Evolutionary conservation across 2,113 vertebrate species (phyloP).

Genomic region (Amphiprion ocellaris): DNA sequence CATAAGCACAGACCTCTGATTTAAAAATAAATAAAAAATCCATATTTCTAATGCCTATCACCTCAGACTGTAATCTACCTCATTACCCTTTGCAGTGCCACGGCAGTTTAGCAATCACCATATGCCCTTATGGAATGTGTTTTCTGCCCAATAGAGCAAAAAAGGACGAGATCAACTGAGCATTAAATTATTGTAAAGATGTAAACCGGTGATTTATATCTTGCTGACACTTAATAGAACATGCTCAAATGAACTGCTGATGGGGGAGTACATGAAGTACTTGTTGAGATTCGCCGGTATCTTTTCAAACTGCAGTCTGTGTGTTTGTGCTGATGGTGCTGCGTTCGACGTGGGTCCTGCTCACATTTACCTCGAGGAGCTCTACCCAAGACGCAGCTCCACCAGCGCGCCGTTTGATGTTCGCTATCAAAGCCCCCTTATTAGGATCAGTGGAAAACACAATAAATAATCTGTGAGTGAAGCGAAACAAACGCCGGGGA

Average conservation of each 20-base stretch:
- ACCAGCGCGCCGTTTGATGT: conserved; percentile 65
- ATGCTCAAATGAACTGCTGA: conserved; percentile 24
- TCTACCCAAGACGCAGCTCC: conserved; percentile 42
- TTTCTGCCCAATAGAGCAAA: conserved; percentile 62
- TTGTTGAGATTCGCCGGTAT: conserved; percentile 35
- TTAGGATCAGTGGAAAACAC: conserved; percentile 62
- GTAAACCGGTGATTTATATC: conserved; percentile 62
- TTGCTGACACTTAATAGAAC: conserved; percentile 42
- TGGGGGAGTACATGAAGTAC: conserved; percentile 25
- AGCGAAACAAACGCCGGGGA: conserved; percentile 26
- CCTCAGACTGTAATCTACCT: conserved; percentile 58
- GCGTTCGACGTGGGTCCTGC: conserved; percentile 36
- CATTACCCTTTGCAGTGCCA: conserved; percentile 61
- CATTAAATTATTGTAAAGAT: conserved; percentile 74
- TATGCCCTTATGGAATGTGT: conserved; percentile 38
- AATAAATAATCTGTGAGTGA: conserved; percentile 59
- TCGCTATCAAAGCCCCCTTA: conserved; percentile 53
- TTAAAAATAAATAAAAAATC: conserved; percentile 41
- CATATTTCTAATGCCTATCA: conserved; percentile 56
- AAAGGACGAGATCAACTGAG: conserved; percentile 65
- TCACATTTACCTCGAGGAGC: conserved; percentile 66
- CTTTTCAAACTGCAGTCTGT: conserved; percentile 21
- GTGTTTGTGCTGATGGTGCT: conserved; percentile 56
- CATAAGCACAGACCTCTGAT: conserved; percentile 43
- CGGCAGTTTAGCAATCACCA: conserved; percentile 60